Conservation (phyloP, 2,797 vertebrate species). For the Danio kyathit region DNA sequence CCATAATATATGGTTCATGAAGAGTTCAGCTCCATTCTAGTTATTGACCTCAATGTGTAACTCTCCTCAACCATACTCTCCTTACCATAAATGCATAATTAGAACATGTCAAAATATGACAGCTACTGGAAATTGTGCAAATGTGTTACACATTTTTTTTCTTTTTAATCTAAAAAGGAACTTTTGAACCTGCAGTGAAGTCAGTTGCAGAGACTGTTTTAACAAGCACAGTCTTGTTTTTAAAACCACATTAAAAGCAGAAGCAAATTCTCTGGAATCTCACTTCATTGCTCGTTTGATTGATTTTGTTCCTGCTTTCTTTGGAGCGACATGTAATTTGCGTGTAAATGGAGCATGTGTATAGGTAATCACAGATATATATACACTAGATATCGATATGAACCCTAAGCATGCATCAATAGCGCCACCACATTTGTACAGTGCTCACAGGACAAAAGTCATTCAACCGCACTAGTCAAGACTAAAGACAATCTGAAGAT, state of each 20-base stretch:
- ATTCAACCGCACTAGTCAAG: no score
- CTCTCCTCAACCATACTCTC: slow-evolving; percentile 36
- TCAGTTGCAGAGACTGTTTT: slow-evolving; percentile 32
- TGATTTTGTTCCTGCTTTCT: slow-evolving; percentile 19
- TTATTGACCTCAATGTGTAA: slow-evolving; percentile 1
- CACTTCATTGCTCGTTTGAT: slow-evolving; percentile 6
- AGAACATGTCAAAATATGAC: slow-evolving; percentile 58
- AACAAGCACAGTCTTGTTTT: slow-evolving; percentile 49
- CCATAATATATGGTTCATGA: slow-evolving; percentile 20
- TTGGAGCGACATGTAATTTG: background rate
- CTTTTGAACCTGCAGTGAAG: slow-evolving; percentile 48
- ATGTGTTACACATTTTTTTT: slow-evolving; percentile 47
- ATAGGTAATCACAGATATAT: background rate
- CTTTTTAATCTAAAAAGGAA: slow-evolving; percentile 62
- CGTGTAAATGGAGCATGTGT: slow-evolving; percentile 16
- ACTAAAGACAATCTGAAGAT: no score
- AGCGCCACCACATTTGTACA: no score
- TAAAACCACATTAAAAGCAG: slow-evolving; percentile 41
- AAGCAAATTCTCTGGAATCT: slow-evolving; percentile 21
- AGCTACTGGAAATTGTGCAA: slow-evolving; percentile 34
- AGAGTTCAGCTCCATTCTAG: slow-evolving; percentile 17
- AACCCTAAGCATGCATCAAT: background rate
- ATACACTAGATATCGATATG: no score
- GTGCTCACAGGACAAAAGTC: no score
- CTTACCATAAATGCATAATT: slow-evolving; percentile 53